Percentiles rank a stretch among this genome's conserved stretches.
These are phyloP conservation scores for Brachionus rubens DNA, from an alignment of 1,140 invertebrate genomes.

Conservation along the genomic window DNA sequence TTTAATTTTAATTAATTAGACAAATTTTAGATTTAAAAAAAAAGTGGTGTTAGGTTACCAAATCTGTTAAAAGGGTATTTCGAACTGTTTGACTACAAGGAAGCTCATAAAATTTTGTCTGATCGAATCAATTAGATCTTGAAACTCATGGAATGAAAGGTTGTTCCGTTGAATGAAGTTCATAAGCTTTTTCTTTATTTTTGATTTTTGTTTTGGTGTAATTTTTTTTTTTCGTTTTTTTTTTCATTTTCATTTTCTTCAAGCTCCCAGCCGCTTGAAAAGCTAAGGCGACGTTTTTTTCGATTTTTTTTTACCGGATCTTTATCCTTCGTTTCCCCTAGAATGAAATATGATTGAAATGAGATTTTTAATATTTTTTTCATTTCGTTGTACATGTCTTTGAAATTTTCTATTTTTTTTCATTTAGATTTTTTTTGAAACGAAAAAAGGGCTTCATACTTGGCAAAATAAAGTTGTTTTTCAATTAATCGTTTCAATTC, in stretches of 20 bases:
- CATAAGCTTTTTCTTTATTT: neutral
- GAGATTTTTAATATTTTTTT: no score
- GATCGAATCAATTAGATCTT: neutral
- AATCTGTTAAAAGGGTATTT: neutral
- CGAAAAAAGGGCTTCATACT: no score
- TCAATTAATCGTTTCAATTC: no score
- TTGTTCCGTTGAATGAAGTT: neutral
- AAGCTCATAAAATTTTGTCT: neutral
- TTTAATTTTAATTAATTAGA: neutral
- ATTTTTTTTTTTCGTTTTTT: neutral
- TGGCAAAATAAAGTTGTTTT: no score
- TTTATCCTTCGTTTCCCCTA: no score
- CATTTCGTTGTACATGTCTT: no score
- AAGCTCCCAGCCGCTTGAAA: neutral
- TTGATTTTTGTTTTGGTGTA: neutral
- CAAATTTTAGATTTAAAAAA: neutral
- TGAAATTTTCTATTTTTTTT: no score
- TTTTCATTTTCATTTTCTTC: neutral
- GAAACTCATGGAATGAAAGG: neutral
- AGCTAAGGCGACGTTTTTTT: neutral
- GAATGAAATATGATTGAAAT: no score
- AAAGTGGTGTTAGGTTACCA: neutral
- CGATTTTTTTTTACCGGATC: no score
- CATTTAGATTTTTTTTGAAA: no score
- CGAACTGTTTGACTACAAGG: neutral